phyloP scores from a whole-genome alignment of 2,888 invertebrate genomes.

The Tipula helvola region DNA sequence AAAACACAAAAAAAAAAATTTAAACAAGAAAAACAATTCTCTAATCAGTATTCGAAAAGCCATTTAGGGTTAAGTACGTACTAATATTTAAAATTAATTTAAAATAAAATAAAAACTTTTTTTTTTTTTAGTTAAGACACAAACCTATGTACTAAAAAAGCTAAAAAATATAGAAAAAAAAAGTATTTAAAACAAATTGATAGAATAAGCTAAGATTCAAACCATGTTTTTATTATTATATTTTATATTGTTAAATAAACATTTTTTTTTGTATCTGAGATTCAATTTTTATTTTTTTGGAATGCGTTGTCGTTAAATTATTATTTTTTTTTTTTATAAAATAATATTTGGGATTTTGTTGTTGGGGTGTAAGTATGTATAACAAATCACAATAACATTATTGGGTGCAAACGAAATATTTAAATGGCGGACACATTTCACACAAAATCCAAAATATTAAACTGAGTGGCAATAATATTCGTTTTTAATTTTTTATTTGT shows the following conservation, averaged over 20 bases:
- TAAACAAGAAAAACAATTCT: constrained; percentile 23
- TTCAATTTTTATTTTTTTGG: neutral
- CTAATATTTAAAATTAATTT: constrained; percentile 10
- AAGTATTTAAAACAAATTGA: neutral
- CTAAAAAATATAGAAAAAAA: neutral
- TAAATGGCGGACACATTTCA: neutral
- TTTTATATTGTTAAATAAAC: neutral
- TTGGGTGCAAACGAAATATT: neutral
- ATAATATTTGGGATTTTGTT: neutral
- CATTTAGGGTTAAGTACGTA: constrained; percentile 29
- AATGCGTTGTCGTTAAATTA: neutral
- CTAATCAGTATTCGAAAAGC: constrained; percentile 40
- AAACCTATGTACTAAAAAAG: constrained; percentile 7
- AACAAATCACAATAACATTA: too few relatives aligned
- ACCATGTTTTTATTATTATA: neutral
- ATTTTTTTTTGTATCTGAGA: neutral
- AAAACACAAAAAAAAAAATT: neutral
- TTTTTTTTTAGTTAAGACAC: constrained; percentile 11
- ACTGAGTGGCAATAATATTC: neutral
- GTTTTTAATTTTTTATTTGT: neutral
- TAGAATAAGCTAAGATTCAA: neutral
- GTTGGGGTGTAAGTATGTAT: neutral
- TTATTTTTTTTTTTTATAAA: neutral
- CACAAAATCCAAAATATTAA: neutral
- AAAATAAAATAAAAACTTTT: constrained; percentile 15